Evolutionary conservation across 2,888 invertebrate genomes (phyloP), one percentile per base, ranked within the genome.

Genomic region (Pherbina coryleti): DNA sequence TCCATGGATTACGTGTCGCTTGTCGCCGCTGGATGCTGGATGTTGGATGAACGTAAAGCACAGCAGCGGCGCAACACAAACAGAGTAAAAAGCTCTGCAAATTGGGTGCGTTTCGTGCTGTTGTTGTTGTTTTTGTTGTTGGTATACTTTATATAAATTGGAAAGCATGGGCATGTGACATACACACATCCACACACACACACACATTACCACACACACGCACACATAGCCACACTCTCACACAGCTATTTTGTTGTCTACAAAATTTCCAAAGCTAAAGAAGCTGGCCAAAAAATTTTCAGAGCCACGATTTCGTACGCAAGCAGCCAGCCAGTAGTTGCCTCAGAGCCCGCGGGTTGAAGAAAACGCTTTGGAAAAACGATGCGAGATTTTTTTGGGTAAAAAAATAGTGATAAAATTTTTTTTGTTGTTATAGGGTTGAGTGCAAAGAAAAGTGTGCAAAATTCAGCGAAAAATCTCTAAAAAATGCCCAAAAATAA

Each of bases 291-390:
- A 64, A 64, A 74, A 62, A 25, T 53, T 44, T 62, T 34, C 76
- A 78, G 73, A 78, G 78, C 78, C 75, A 75, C 77, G 76, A 66
- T 83, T 83, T 83, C 80, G 81, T 79, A 82, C 82, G 82, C 81
- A 31, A 67, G 55, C 80, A 34, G 55, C 37, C 80, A 76, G 85
- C 82, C 86, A 86, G 88, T 88, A 90, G 90, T 90, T 89, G 90
- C 89, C 89, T 89, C 89, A 89, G 89, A 90, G 90, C 89, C 89
- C 89, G 89, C 90, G 89, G 89, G 88, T 89, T 86, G 90, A 89
- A 90, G 88, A 89, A 90, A 90, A 87, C 90, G 89, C 87, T 88
- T 89, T 86, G 88, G 87, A 83, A 83, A 82, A 85, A 85, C 86
- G 88, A 88, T 87, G 89, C 88, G 88, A 86, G 86, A 82, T 67